These are phyloP conservation scores for Gymnocephalus cernua DNA, from an alignment of 2,113 vertebrate species.

Conservation along the genomic window DNA sequence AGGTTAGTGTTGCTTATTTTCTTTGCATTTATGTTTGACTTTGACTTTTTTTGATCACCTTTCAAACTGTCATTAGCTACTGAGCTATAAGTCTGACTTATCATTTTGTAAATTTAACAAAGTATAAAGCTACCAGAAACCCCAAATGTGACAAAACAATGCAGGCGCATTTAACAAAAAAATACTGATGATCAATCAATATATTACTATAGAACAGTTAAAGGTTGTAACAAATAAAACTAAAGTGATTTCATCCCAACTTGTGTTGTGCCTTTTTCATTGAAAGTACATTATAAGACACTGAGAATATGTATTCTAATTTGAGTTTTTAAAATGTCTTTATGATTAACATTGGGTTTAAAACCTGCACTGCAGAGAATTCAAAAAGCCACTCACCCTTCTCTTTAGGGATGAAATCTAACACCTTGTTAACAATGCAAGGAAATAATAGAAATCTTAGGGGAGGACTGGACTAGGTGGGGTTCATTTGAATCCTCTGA, in stretches of 20 bases:
- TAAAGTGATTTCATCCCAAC: background rate
- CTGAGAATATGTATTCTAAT: background rate
- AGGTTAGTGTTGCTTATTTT: background rate
- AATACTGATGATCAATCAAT: background rate
- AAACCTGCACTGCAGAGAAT: background rate
- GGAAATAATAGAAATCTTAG: background rate
- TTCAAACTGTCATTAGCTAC: background rate
- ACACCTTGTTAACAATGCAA: conserved; percentile 11
- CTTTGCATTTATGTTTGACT: background rate
- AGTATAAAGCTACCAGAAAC: background rate
- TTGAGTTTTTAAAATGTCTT: background rate
- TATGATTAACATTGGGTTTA: background rate
- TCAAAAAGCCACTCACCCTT: background rate
- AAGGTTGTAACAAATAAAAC: background rate
- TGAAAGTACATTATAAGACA: background rate
- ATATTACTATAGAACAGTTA: background rate
- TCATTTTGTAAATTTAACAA: background rate
- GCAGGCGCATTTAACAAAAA: background rate
- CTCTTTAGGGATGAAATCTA: conserved; percentile 2
- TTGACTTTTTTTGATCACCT: background rate
- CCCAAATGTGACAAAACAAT: background rate
- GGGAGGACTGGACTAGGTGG: background rate
- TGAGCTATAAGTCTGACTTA: background rate
- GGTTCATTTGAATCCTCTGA: background rate
- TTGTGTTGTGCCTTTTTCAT: too few species aligned